phyloP scores from a whole-genome alignment of 2,113 vertebrate species.

The Pungitius pungitius region DNA sequence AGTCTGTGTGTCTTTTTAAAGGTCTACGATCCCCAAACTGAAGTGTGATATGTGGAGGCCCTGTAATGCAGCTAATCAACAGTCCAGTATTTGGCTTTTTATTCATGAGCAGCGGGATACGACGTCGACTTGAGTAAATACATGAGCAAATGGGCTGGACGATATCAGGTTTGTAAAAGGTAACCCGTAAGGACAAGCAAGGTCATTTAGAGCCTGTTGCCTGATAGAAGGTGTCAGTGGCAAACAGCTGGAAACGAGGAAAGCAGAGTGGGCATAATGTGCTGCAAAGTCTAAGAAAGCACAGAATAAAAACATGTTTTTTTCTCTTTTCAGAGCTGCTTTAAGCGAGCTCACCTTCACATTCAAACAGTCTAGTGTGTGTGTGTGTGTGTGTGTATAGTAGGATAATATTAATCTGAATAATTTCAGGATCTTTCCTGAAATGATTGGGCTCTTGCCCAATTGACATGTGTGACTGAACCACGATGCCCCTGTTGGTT shows the following conservation, averaged over 20 bases:
- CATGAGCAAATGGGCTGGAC: not conserved
- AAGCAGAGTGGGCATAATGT: conserved; percentile 31
- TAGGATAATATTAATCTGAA: conserved; percentile 17
- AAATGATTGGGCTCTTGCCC: too few relatives aligned
- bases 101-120: not conserved
- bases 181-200: conserved; percentile 6
- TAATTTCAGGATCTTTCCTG: too few relatives aligned
- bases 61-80: not conserved
- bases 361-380: not conserved
- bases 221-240: conserved; percentile 33
- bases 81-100: not conserved
- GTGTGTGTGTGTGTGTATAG: not conserved
- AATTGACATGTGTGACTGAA: conserved; percentile 31
- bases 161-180: not conserved
- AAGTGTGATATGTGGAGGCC: not conserved
- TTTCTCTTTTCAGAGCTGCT: not conserved
- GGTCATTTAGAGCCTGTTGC: conserved; percentile 22
- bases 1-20: not conserved
- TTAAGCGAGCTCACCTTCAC: conserved; percentile 14
- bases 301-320: conserved; percentile 17
- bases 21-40: not conserved
- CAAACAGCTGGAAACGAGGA: conserved; percentile 25
- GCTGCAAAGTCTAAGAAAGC: conserved; percentile 21
- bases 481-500: conserved; percentile 24
- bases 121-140: not conserved